Percentiles rank a stretch among this genome's conserved stretches.
phyloP scores from a whole-genome alignment of 2,888 invertebrate genomes.

The Drosophila parthenogenetica region DNA sequence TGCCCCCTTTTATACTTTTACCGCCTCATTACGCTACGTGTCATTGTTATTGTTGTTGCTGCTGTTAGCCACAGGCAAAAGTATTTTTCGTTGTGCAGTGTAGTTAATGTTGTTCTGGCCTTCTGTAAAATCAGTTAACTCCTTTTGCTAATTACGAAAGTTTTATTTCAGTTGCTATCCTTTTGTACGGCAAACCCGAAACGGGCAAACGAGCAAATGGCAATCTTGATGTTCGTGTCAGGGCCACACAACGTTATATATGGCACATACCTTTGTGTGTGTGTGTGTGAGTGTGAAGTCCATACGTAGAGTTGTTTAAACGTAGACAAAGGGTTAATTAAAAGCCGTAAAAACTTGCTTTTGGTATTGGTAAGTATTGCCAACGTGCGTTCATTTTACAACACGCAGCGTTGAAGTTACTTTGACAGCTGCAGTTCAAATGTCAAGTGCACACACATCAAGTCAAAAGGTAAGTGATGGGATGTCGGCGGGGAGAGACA shows the following conservation, averaged over 20 bases:
- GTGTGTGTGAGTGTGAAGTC: slow-evolving; percentile 2
- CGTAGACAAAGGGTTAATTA: slow-evolving; percentile 74
- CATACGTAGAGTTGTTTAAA: slow-evolving; percentile 1
- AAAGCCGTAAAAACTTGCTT: slow-evolving; percentile 65
- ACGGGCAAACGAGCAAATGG: slow-evolving; percentile 20
- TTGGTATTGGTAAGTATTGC: slow-evolving; percentile 48
- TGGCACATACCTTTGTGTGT: slow-evolving; percentile 11
- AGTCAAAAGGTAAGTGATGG: background rate
- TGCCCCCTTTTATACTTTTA: slow-evolving; percentile 14
- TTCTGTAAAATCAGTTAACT: slow-evolving; percentile 81
- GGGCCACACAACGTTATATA: slow-evolving; percentile 40
- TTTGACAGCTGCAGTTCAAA: slow-evolving; percentile 78
- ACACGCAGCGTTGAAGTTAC: slow-evolving; percentile 41
- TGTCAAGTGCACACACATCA: slow-evolving; percentile 70
- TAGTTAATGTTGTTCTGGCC: slow-evolving; percentile 49
- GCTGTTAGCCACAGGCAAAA: slow-evolving; percentile 25
- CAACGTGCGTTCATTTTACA: slow-evolving; percentile 47
- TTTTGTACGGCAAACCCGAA: slow-evolving; percentile 9
- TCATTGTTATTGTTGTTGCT: slow-evolving; percentile 43
- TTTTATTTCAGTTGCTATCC: slow-evolving; percentile 66
- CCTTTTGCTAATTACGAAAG: slow-evolving; percentile 83
- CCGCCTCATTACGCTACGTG: slow-evolving; percentile 68
- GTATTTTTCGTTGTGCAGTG: slow-evolving; percentile 24
- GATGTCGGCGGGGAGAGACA: background rate
- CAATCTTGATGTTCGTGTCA: slow-evolving; percentile 76